Percentiles rank a stretch among this genome's conserved stretches.
phyloP scores from a whole-genome alignment of 2,797 vertebrate species.

The Silurus aristotelis region DNA sequence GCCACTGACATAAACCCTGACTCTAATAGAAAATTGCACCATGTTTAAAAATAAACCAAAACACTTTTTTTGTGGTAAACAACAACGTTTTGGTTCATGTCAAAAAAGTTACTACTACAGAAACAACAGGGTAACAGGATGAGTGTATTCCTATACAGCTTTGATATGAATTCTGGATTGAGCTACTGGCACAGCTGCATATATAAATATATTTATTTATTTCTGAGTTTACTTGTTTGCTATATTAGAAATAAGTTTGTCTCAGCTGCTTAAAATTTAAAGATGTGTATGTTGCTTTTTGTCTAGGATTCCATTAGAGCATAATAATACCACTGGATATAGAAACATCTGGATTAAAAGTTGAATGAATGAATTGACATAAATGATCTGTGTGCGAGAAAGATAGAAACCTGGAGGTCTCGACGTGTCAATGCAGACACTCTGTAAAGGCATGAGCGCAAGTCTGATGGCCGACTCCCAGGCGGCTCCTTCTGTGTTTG shows the following conservation, averaged over 20 bases:
- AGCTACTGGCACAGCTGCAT: neutral
- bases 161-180: neutral
- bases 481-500: conserved; percentile 48
- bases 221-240: neutral
- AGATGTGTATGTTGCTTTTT: neutral
- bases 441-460: conserved; percentile 74
- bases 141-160: neutral
- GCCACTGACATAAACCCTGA: neutral
- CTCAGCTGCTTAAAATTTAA: neutral
- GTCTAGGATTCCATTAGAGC: neutral
- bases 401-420: conserved; percentile 2
- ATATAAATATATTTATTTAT: neutral
- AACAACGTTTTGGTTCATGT: neutral
- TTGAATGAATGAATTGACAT: neutral
- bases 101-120: neutral
- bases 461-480: conserved; percentile 71
- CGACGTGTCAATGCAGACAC: conserved; percentile 23
- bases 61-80: neutral
- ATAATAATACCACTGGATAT: neutral
- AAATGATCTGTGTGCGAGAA: neutral
- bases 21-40: neutral
- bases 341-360: neutral
- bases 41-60: neutral
- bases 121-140: neutral
- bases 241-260: neutral